A percentile compares a stretch with the other conserved stretches of the same genome.
These are phyloP conservation scores for Leucozona laternaria DNA, from an alignment of 2,888 invertebrate genomes.

Conservation along the genomic window DNA sequence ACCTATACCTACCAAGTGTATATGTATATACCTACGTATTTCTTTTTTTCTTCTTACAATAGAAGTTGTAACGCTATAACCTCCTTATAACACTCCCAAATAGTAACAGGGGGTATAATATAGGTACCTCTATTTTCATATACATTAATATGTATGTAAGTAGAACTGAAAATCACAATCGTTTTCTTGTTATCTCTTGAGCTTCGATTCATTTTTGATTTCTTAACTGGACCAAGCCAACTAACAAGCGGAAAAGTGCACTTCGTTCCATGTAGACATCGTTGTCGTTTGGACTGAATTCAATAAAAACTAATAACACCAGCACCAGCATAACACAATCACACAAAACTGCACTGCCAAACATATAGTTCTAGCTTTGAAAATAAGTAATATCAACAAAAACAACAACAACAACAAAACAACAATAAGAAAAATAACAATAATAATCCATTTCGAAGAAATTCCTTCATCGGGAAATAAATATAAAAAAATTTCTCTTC, in stretches of 20 bases:
- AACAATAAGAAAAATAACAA: constrained; percentile 46
- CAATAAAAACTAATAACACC: constrained; percentile 73
- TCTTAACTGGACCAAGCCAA: constrained; percentile 76
- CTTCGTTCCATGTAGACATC: constrained; percentile 53
- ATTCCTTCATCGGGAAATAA: constrained; percentile 54
- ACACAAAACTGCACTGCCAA: constrained; percentile 47
- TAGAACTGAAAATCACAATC: constrained; percentile 69
- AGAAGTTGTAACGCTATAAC: constrained; percentile 9
- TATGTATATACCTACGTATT: too few relatives aligned
- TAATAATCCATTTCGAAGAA: constrained; percentile 62
- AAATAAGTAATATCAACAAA: constrained; percentile 52
- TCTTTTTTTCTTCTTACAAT: too few relatives aligned
- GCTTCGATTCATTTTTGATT: not conserved
- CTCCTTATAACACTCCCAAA: constrained; percentile 8
- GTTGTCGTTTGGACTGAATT: constrained; percentile 56
- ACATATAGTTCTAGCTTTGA: constrained; percentile 3
- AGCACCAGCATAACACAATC: constrained; percentile 46
- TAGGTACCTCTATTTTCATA: not conserved
- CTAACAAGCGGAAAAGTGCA: constrained; percentile 77
- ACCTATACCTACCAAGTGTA: too few relatives aligned
- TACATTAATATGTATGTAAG: too few relatives aligned
- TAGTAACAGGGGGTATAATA: not conserved
- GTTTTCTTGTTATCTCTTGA: constrained; percentile 71
- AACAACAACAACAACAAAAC: constrained; percentile 30
- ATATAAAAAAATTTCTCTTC: constrained; percentile 56